Evolutionary conservation across 1,140 invertebrate species (phyloP).

Genomic region (Copidosoma floridanum): DNA sequence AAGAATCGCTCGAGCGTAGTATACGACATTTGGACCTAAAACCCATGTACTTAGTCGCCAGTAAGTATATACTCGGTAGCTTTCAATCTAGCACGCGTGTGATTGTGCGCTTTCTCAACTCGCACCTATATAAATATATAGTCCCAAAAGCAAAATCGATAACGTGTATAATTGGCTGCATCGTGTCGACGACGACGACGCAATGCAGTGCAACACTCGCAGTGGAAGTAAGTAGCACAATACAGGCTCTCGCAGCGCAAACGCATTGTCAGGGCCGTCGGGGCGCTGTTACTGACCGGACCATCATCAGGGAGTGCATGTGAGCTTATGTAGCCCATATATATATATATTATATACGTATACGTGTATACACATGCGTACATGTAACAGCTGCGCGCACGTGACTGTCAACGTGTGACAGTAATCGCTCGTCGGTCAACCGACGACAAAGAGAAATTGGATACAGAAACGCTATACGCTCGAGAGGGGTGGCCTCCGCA

Average conservation of each 20-base stretch:
- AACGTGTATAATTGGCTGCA: conserved; percentile 12
- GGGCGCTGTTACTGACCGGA: conserved; percentile 3
- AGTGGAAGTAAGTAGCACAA: too few species aligned
- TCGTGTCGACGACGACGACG: neutral
- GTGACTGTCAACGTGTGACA: conserved; percentile 23
- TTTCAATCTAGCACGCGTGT: too few species aligned
- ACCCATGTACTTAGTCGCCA: too few species aligned
- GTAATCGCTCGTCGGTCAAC: conserved; percentile 22
- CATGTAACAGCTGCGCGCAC: conserved; percentile 2
- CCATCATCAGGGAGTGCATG: too few species aligned
- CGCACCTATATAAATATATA: too few species aligned
- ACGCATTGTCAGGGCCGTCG: neutral
- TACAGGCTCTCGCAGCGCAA: too few species aligned
- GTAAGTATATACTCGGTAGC: too few species aligned
- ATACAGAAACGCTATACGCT: conserved; percentile 16
- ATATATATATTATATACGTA: too few species aligned
- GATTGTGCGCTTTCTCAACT: too few species aligned
- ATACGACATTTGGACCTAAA: too few species aligned
- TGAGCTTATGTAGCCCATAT: too few species aligned
- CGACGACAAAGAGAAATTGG: conserved; percentile 22
- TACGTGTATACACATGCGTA: neutral
- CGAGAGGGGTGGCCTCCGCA: neutral
- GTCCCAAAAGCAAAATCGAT: conserved; percentile 13
- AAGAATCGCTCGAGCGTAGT: too few species aligned
- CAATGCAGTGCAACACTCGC: neutral